phyloP scores from a whole-genome alignment of 1,140 invertebrate species.

The Listronotus oregonensis region DNA sequence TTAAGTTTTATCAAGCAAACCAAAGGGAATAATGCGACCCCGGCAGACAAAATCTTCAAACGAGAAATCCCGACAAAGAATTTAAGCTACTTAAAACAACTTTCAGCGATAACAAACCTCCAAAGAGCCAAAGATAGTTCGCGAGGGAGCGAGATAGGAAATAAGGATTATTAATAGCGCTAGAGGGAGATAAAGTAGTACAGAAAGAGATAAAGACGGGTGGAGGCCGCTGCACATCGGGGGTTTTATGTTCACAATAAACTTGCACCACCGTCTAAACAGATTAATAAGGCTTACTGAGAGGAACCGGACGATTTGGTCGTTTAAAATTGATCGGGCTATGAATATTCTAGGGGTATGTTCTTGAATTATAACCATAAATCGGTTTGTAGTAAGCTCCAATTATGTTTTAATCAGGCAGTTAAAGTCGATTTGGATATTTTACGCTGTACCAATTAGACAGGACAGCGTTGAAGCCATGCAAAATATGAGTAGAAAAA shows the following conservation, averaged over 20 bases:
- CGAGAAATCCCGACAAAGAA: slow-evolving; percentile 36
- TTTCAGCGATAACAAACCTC: slow-evolving; percentile 34
- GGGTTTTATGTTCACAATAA: slow-evolving; percentile 4
- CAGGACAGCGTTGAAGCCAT: no score
- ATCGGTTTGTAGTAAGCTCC: background rate
- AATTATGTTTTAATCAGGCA: no score
- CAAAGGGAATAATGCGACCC: slow-evolving; percentile 9
- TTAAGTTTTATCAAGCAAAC: slow-evolving; percentile 16
- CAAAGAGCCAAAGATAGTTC: slow-evolving; percentile 17
- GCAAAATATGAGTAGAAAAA: no score
- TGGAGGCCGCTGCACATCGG: background rate
- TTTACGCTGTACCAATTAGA: no score
- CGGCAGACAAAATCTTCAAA: slow-evolving; percentile 18
- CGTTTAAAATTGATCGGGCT: slow-evolving; percentile 24
- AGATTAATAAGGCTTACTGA: slow-evolving; percentile 27
- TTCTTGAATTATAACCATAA: slow-evolving; percentile 2
- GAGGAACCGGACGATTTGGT: slow-evolving; percentile 16
- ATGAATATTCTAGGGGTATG: slow-evolving; percentile 18
- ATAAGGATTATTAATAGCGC: slow-evolving; percentile 7
- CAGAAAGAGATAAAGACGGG: background rate
- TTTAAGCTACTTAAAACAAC: slow-evolving; percentile 38
- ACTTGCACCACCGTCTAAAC: slow-evolving; percentile 24
- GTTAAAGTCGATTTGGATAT: no score
- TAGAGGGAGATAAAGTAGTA: slow-evolving; percentile 11
- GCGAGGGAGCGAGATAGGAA: slow-evolving; percentile 4